These are phyloP conservation scores for Cheilosia variabilis DNA, from an alignment of 2,888 invertebrate genomes.

Conservation along the genomic window DNA sequence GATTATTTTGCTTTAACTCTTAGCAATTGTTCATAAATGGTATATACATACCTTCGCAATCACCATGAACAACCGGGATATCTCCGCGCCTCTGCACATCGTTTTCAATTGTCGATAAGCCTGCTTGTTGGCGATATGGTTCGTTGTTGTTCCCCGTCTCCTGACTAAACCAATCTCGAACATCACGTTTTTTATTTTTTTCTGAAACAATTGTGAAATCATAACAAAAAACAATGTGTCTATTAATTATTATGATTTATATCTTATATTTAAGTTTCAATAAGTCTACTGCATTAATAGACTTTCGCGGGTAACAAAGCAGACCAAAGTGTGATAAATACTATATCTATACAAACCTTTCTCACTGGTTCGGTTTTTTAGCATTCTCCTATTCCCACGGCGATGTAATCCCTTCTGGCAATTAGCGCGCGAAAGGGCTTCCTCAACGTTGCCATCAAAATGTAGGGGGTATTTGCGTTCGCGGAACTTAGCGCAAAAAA, in stretches of 20 bases:
- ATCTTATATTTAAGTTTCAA: too few species aligned
- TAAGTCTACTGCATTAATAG: too few species aligned
- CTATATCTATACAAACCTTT: slow-evolving; percentile 78
- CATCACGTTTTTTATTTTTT: slow-evolving; percentile 84
- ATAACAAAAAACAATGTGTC: neutral
- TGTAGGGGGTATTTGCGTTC: slow-evolving; percentile 84
- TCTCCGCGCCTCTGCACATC: slow-evolving; percentile 86
- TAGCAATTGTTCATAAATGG: slow-evolving; percentile 6
- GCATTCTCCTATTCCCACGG: slow-evolving; percentile 81
- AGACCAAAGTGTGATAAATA: too few species aligned
- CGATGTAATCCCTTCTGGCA: slow-evolving; percentile 82
- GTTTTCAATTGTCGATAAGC: slow-evolving; percentile 79
- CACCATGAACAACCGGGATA: slow-evolving; percentile 86
- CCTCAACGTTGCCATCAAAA: slow-evolving; percentile 82
- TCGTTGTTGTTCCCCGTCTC: slow-evolving; percentile 78
- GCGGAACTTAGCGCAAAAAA: slow-evolving; percentile 79
- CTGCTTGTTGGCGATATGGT: slow-evolving; percentile 80
- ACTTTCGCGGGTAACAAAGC: too few species aligned
- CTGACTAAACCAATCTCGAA: slow-evolving; percentile 82
- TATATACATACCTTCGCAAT: slow-evolving; percentile 85
- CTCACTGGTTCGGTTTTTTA: slow-evolving; percentile 82
- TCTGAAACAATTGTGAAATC: slow-evolving; percentile 78
- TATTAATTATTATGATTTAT: too few species aligned
- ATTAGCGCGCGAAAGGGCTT: slow-evolving; percentile 82
- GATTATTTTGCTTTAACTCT: slow-evolving; percentile 33